Percentiles rank a stretch among this genome's conserved stretches.
Evolutionary conservation across 2,797 vertebrate genomes (phyloP).

Genomic region (Macrochelys suwanniensis): DNA sequence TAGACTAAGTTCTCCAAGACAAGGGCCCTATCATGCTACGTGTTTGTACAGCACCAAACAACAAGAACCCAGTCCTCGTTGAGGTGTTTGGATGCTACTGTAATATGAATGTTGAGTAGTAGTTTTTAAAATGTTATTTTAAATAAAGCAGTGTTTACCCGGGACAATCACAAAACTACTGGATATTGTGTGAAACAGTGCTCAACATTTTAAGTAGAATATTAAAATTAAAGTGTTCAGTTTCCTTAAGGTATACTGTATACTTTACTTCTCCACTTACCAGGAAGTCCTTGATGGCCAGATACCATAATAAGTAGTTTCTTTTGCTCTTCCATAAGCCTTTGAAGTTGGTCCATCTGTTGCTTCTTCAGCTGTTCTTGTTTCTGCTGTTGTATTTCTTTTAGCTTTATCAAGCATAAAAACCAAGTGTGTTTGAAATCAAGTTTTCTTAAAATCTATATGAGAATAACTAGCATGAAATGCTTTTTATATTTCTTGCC

Average conservation of each 20-base stretch:
- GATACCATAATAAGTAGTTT: slow-evolving; percentile 84
- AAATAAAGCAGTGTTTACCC: background rate
- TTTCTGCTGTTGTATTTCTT: slow-evolving; percentile 92
- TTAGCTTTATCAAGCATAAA: slow-evolving; percentile 84
- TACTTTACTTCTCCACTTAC: slow-evolving; percentile 52
- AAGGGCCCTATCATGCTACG: fast-evolving
- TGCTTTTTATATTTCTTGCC: background rate
- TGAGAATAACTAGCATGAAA: background rate
- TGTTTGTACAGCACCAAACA: background rate
- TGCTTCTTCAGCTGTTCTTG: slow-evolving; percentile 92
- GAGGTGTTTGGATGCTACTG: background rate
- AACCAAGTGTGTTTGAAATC: background rate
- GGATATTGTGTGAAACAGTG: background rate
- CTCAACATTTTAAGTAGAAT: slow-evolving; percentile 14
- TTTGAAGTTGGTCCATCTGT: slow-evolving; percentile 90
- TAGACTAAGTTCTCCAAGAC: background rate
- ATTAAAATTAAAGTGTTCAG: background rate
- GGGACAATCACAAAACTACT: background rate
- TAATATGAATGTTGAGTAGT: background rate
- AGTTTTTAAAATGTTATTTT: background rate
- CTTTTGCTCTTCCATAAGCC: slow-evolving; percentile 90
- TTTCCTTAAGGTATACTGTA: background rate
- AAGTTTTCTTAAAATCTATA: background rate
- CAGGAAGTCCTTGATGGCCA: slow-evolving; percentile 68
- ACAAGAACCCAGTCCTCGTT: background rate